A percentile compares a stretch with the other conserved stretches of the same genome.
phyloP scores from a whole-genome alignment of 2,797 vertebrate genomes.

The Novumbra hubbsi region DNA sequence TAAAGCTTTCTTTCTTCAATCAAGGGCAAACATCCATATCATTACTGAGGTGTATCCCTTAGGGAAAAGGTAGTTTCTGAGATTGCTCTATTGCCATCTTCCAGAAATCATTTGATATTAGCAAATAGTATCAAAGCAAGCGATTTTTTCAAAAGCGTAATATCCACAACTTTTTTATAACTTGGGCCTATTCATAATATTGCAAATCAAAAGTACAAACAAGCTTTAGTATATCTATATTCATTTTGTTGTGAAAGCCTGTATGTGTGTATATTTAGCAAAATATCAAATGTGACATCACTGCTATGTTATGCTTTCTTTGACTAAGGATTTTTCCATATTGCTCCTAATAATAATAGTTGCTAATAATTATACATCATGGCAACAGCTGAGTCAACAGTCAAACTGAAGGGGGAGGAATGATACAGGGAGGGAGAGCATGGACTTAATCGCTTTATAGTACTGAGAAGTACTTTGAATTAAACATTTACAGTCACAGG shows the following conservation, averaged over 20 bases:
- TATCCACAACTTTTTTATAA: constrained; percentile 24
- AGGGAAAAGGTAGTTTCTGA: constrained; percentile 1
- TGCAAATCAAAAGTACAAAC: constrained; percentile 22
- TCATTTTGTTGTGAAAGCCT: constrained; percentile 6
- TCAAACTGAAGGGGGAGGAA: constrained; percentile 55
- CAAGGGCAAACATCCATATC: neutral
- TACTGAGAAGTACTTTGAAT: constrained; percentile 62
- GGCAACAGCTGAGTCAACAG: constrained; percentile 36
- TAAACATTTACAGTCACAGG: constrained; percentile 47
- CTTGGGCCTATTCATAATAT: constrained; percentile 21
- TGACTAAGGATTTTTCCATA: constrained; percentile 45
- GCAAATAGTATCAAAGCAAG: constrained; percentile 12
- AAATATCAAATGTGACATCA: constrained; percentile 23
- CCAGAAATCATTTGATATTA: constrained; percentile 26
- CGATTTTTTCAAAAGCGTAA: constrained; percentile 20
- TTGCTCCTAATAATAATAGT: constrained; percentile 36
- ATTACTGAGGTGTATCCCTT: constrained; percentile 15
- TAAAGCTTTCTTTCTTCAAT: constrained; percentile 9
- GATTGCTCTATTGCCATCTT: constrained; percentile 17
- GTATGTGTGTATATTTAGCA: constrained; percentile 12
- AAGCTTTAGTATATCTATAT: constrained; percentile 21
- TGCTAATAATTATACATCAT: constrained; percentile 58
- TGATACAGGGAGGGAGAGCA: constrained; percentile 46
- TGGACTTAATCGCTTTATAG: constrained; percentile 49
- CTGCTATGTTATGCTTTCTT: constrained; percentile 49